These are phyloP conservation scores for Homalodisca vitripennis DNA, from an alignment of 1,140 invertebrate genomes.

Conservation along the genomic window DNA sequence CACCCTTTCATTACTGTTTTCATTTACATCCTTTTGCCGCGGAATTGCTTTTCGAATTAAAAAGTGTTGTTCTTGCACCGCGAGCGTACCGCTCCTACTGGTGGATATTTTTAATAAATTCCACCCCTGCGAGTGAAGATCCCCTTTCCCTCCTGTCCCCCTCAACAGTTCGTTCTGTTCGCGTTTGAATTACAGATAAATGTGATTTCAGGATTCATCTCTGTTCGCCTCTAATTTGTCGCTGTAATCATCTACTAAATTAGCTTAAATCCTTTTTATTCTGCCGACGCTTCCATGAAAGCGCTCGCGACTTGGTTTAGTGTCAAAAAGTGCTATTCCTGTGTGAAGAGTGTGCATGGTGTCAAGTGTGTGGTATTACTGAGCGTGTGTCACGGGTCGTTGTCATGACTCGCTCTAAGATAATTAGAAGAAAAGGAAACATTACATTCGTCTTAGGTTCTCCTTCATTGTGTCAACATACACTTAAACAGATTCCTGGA, in stretches of 20 bases:
- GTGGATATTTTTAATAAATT: conserved; percentile 14
- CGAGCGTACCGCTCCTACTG: not conserved
- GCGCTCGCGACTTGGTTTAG: not conserved
- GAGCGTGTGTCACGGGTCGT: too few species aligned
- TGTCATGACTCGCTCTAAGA: too few species aligned
- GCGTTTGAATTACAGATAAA: conserved; percentile 24
- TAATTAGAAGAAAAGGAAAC: too few species aligned
- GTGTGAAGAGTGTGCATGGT: too few species aligned
- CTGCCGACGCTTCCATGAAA: not conserved
- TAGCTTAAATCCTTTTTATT: conserved; percentile 15
- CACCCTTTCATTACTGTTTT: conserved; percentile 29
- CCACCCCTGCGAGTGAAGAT: conserved; percentile 1
- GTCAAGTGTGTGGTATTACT: too few species aligned
- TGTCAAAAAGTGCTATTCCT: not conserved
- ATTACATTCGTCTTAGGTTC: too few species aligned
- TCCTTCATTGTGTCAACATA: too few species aligned
- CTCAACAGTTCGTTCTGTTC: conserved; percentile 9
- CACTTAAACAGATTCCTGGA: too few species aligned
- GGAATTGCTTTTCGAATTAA: conserved; percentile 29
- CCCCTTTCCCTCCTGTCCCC: conserved; percentile 7
- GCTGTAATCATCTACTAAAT: conserved; percentile 20
- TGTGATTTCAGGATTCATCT: conserved; percentile 12
- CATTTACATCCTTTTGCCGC: conserved; percentile 24
- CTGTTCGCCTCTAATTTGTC: conserved; percentile 14
- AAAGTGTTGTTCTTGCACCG: conserved; percentile 23